Evolutionary conservation across 53 echinoderm and acorn worm genomes (phyloP), one percentile per base, ranked within the genome.

Genomic region (Zoroaster sp.): DNA sequence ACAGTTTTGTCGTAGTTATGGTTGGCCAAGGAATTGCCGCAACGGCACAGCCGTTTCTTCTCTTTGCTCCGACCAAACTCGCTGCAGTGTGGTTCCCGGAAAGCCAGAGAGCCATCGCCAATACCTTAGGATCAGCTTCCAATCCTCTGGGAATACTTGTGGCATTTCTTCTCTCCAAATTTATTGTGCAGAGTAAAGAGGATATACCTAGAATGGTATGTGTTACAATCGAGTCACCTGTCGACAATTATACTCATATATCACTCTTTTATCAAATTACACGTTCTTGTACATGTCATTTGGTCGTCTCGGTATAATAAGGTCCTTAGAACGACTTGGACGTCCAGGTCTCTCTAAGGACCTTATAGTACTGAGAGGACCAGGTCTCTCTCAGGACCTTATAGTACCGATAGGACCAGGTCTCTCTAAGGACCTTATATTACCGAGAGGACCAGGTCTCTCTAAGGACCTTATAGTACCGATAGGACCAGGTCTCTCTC

Each of bases 31-130:
- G 88, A 44, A 51, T 96, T 0, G 91, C 93, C 7, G 96, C 99
- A 2, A 75, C 89, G 23, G 95, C 94, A 4, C 99, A 99, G 38
- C 96, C 99, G 1, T 99, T 96, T 67, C 78, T 95, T 36, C 93
- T 99, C 55, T 98, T 99, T 72, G 83, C 96, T 38, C 96, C 99
- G 0, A 99, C 99, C 73, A 99, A 98, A 83, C 78, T 99, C 37
- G 99, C 99, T 5, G 99, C 95, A 8, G 35, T 79, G n/a, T 99
- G 99, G 99, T 99, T 96, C 49, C 94, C 94, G 1, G 99, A 96
- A 11, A 92, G 90, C 49, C 99, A 99, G 46, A 55, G 99, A 43
- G 95, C 99, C 59, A 73, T 91, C 3, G 99, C 99, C 18, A 99
- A 99, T 79, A 99, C 94, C 0, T 71, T 99, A 10, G 99, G 94